Base-by-base conservation (phyloP, 2,888 invertebrate genomes). In the Perizoma flavofasciatum region DNA sequence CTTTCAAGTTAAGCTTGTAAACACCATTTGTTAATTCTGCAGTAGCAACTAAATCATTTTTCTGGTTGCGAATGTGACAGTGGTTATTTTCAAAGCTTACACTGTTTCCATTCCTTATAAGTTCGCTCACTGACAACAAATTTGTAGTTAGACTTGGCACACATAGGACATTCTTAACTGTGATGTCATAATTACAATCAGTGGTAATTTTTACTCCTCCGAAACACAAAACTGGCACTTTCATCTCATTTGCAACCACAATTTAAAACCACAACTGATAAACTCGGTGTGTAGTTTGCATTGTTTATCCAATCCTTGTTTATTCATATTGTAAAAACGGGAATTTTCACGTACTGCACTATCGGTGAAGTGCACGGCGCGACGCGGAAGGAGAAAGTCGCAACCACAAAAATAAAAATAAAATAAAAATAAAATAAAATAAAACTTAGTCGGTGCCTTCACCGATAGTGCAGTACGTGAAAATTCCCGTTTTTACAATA, bases 261-360 rank as follows among this genome's bases (percentile, higher is more conserved):
- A 73, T 73, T 39, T 71, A 66, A n/a, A n/a, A n/a, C n/a, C n/a
- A n/a, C n/a, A n/a, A n/a, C n/a, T 46, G 67, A 66, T 0, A 50
- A 8, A 8, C 7, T 40, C 40, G 9, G 9, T 62, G 8, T 39
- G 49, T 7, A 5, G 63, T 34, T 59, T 72, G 65, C 47, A 32
- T 40, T 8, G 40, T n/a, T n/a, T n/a, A n/a, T n/a, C n/a, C n/a
- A n/a, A n/a, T n/a, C n/a, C n/a, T n/a, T n/a, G n/a, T n/a, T n/a
- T n/a, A n/a, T n/a, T n/a, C n/a, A n/a, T n/a, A n/a, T n/a, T n/a
- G n/a, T n/a, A n/a, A n/a, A n/a, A n/a, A n/a, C n/a, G n/a, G n/a
- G n/a, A n/a, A n/a, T n/a, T n/a, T n/a, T n/a, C n/a, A n/a, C n/a
- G n/a, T n/a, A n/a, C n/a, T n/a, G n/a, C n/a, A n/a, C n/a, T n/a